Evolutionary conservation across 2,888 invertebrate genomes (phyloP).

Genomic region (Lysandra bellargus): DNA sequence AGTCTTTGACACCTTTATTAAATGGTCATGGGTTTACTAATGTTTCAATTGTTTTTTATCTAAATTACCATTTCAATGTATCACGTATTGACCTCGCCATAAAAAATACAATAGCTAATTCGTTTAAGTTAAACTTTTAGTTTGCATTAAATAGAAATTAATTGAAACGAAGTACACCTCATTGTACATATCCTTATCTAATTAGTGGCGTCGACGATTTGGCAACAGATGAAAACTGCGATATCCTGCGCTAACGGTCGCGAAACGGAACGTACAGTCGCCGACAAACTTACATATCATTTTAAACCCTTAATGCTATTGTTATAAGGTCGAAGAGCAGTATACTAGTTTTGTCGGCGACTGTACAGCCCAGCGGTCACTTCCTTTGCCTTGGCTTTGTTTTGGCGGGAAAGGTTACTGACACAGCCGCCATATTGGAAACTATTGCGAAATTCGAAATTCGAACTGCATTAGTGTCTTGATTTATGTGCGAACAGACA

Average conservation of each 20-base stretch:
- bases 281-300: background rate
- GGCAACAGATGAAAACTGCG: conserved; percentile 16
- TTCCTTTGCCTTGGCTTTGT: conserved; percentile 38
- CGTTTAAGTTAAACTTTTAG: no score
- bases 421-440: conserved; percentile 35
- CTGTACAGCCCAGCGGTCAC: conserved; percentile 33
- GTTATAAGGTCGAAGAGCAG: background rate
- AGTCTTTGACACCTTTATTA: no score
- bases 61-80: no score
- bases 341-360: background rate
- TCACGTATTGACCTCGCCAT: no score
- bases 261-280: conserved; percentile 38
- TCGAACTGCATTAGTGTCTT: conserved; percentile 1
- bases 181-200: background rate
- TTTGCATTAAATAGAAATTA: background rate
- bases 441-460: conserved; percentile 29
- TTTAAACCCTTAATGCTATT: background rate
- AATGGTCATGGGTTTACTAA: no score
- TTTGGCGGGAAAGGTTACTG: conserved; percentile 36
- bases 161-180: background rate
- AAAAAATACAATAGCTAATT: no score
- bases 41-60: no score
- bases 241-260: conserved; percentile 20
- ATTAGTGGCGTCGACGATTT: background rate
- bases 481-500: conserved; percentile 21